These are phyloP conservation scores for Caloenas nicobarica DNA, from an alignment of 2,113 vertebrate genomes.

Conservation along the genomic window DNA sequence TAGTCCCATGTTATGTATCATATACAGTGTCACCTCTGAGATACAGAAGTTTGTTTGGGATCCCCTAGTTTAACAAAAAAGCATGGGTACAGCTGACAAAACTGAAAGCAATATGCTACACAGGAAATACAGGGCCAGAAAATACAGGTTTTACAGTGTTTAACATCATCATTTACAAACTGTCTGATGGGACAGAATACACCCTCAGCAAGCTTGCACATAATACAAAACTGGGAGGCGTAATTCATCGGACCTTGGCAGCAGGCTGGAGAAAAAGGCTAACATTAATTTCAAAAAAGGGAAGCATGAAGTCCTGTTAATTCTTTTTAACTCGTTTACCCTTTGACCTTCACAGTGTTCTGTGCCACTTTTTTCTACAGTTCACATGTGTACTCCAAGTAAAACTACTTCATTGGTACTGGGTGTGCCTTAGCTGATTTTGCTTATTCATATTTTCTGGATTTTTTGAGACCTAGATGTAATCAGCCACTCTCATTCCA, in stretches of 20 bases:
- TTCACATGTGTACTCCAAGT: not conserved
- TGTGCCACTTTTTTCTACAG: not conserved
- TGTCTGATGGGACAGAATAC: not conserved
- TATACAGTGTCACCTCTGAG: not conserved
- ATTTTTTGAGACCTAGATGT: not conserved
- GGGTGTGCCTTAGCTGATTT: not conserved
- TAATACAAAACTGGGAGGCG: not conserved
- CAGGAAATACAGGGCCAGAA: not conserved
- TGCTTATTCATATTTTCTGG: not conserved
- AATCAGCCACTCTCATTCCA: not conserved
- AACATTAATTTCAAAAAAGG: not conserved
- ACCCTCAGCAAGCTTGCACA: not conserved
- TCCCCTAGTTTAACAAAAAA: not conserved
- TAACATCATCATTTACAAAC: not conserved
- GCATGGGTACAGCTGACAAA: not conserved
- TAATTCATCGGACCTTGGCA: not conserved
- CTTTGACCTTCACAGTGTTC: not conserved
- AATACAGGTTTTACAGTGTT: not conserved
- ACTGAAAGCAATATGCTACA: not conserved
- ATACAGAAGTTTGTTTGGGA: not conserved
- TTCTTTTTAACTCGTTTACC: not conserved
- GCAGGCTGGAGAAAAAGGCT: not conserved
- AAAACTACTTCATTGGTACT: not conserved
- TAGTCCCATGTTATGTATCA: not conserved
- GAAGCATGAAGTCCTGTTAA: not conserved